phyloP scores from a whole-genome alignment of 2,113 vertebrate genomes.

The Kobus ellipsiprymnus region DNA sequence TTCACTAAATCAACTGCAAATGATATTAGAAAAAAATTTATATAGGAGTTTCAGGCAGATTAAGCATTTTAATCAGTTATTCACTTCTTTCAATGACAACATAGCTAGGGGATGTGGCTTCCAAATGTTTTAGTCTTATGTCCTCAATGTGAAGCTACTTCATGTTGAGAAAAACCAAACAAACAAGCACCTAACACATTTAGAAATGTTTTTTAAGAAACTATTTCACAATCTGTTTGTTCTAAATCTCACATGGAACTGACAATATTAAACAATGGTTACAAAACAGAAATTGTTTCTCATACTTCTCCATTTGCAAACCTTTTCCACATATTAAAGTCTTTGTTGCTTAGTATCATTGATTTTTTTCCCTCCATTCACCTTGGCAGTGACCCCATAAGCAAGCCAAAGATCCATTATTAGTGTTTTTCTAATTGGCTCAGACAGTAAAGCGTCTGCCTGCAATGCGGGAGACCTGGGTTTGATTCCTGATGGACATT shows the following conservation, averaged over 20 bases:
- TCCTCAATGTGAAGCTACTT: background rate
- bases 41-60: conserved; percentile 9
- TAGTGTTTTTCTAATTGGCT: background rate
- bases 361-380: background rate
- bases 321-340: background rate
- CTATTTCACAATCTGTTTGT: background rate
- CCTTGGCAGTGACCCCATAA: background rate
- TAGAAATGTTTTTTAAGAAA: background rate
- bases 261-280: background rate
- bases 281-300: background rate
- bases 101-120: background rate
- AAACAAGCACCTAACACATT: background rate
- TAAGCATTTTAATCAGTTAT: conserved; percentile 43
- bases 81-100: conserved; percentile 7
- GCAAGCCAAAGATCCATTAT: background rate
- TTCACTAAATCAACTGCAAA: conserved; percentile 28
- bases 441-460: too few species aligned
- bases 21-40: background rate
- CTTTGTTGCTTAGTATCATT: background rate
- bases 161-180: background rate
- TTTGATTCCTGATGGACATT: too few species aligned
- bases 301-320: background rate
- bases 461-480: too few species aligned
- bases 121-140: conserved; percentile 8
- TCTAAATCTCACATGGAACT: background rate